Evolutionary conservation across 2,797 vertebrate genomes (phyloP), one percentile per base, ranked within the genome.

Genomic region (Synaphobranchus kaupii): DNA sequence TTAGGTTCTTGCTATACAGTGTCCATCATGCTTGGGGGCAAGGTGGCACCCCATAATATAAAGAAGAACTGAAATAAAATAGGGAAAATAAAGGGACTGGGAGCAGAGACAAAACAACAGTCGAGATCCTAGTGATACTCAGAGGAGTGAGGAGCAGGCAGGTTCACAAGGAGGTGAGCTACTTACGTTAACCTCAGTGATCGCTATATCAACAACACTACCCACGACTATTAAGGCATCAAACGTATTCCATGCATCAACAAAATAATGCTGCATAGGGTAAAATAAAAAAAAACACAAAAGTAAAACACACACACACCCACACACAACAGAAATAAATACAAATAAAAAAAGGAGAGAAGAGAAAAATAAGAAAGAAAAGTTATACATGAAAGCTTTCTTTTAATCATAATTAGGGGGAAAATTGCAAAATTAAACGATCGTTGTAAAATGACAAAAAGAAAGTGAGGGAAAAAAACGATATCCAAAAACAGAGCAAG

Each of bases 161-260:
- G 93, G 93, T 96, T 96, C 93, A 95, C 95, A 92, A 95, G 97
- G 96, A 97, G 96, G 97, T 93, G 94, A 94, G 91, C 97, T 99
- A 99, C 98, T 99, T 99, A 99, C 98, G 98, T 99, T 98, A 97
- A 98, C 97, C 97, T 99, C 98, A 97, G 98, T 99, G 98, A 99
- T 99, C 95, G 98, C 98, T 98, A 99, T 99, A 97, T 99, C 98
- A 99, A 99, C 98, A 99, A 99, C 97, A 97, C 98, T 99, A 98
- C 98, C 98, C 97, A 99, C 98, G 98, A 99, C 98, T 98, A 99
- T 99, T 96, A 99, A 97, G 97, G 98, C 98, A 96, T 99, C 98
- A 98, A 99, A 99, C 96, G 98, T 99, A 97, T 99, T 99, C 98
- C 98, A 99, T 99, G 98, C 98, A 99, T 99, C 98, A 97, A 98